These are phyloP conservation scores for Mactromeris polynyma DNA, from an alignment of 2,888 invertebrate species.

Conservation along the genomic window DNA sequence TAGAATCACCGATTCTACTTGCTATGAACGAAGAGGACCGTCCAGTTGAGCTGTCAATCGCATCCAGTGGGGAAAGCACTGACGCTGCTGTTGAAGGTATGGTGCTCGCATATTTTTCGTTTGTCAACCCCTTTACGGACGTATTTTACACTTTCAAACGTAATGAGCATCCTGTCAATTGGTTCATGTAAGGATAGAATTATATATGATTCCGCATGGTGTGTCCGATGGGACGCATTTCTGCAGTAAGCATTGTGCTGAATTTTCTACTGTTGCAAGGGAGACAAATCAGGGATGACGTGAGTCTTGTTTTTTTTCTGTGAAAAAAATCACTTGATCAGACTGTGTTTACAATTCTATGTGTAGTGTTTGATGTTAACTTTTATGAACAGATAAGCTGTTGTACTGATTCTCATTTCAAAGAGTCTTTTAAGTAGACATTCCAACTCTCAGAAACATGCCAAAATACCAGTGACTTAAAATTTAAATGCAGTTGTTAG, in stretches of 20 bases:
- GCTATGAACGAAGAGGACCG: slow-evolving; percentile 62
- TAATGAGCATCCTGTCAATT: too few species aligned
- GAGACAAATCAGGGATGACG: not conserved
- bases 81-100: slow-evolving; percentile 57
- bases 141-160: not conserved
- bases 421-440: too few species aligned
- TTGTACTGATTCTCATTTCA: too few species aligned
- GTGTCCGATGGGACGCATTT: slow-evolving; percentile 8
- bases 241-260: not conserved
- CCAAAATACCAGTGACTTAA: too few species aligned
- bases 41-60: slow-evolving; percentile 50
- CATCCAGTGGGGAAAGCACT: slow-evolving; percentile 49
- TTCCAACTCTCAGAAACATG: too few species aligned
- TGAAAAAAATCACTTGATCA: not conserved
- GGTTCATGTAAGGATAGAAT: not conserved
- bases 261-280: not conserved
- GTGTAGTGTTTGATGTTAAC: too few species aligned
- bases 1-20: slow-evolving; percentile 53
- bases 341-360: too few species aligned
- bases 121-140: slow-evolving; percentile 41
- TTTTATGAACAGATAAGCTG: too few species aligned
- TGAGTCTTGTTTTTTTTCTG: not conserved
- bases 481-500: too few species aligned
- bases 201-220: not conserved
- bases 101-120: slow-evolving; percentile 16